Percentiles rank a stretch among this genome's conserved stretches.
Conservation (phyloP, 2,888 invertebrate species). For the Bembecia ichneumoniformis region DNA sequence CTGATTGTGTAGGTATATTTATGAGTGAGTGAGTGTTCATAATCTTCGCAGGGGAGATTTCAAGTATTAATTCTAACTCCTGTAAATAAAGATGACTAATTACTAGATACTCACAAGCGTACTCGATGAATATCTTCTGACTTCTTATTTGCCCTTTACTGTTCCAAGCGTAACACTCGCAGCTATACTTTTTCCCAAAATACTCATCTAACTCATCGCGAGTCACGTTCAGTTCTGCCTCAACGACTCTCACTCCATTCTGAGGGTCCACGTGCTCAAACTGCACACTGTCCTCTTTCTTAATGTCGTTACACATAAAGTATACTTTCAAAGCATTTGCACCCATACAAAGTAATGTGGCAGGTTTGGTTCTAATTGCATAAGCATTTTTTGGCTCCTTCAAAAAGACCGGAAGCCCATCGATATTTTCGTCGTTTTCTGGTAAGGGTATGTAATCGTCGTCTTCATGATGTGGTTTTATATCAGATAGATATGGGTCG, state of each 20-base stretch:
- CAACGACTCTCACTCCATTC: conserved; percentile 82
- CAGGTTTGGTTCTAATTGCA: conserved; percentile 91
- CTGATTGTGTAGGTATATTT: conserved; percentile 1
- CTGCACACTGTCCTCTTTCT: conserved; percentile 70
- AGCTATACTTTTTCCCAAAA: conserved; percentile 85
- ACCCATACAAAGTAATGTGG: conserved; percentile 88
- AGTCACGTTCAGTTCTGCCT: conserved; percentile 82
- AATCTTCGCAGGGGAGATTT: too few relatives aligned
- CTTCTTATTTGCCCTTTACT: conserved; percentile 83
- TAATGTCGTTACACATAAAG: conserved; percentile 85
- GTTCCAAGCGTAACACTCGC: conserved; percentile 90
- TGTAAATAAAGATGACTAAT: neutral
- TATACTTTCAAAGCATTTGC: conserved; percentile 87
- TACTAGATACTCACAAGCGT: conserved; percentile 83
- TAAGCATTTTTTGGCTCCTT: conserved; percentile 90
- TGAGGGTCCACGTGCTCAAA: conserved; percentile 85
- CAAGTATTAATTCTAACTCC: too few relatives aligned
- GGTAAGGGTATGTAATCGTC: conserved; percentile 65
- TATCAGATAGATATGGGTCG: conserved; percentile 59
- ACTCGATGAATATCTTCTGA: conserved; percentile 82
- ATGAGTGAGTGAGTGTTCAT: neutral
- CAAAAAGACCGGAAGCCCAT: conserved; percentile 86
- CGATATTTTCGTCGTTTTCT: conserved; percentile 75
- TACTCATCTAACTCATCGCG: conserved; percentile 87
- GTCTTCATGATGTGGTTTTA: conserved; percentile 47